Evolutionary conservation across 2,797 vertebrate genomes (phyloP), one percentile per base, ranked within the genome.

Genomic region (Poeciliopsis gracilis): DNA sequence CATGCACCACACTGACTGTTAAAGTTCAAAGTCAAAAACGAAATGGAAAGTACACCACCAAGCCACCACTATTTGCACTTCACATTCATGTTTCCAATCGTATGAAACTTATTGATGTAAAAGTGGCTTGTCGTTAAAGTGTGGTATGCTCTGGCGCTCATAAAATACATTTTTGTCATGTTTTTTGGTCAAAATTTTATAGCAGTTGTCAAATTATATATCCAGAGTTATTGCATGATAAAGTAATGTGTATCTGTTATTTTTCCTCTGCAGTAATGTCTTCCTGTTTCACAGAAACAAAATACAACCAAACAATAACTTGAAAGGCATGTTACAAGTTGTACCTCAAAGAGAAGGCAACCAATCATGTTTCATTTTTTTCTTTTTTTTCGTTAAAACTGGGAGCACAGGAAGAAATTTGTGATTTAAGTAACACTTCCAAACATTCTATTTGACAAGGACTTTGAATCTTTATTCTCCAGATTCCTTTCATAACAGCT

Each of bases 1-100:
- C 70, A 86, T 77, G 82, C 84, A 82, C 38, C 73, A 76, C 38
- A 86, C 59, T 82, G 36, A 8, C 59, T 61, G 77, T 57, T 67
- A 38, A 72, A 87, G 61, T 76, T 78, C 25, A 51, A 51, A 79
- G 79, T 81, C 33, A 79, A 36, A 84, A 51, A 79, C 77, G 73
- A 72, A 28, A 46, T 67, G 16, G 53, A 82, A 82, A 88, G 78
- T 30, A 30, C 28, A 63, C 61, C 67, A 86, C 72, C 46, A 89
- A 83, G 79, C 61, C 8, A 0, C 49, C 49, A 53, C 49, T 10
- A 53, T 25, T 55, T 55, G 15, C 51, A 53, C 51, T 53, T 53
- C 25, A 55, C 53, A n/a, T 55, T 55, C 53, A n/a, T 55, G 49
- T 51, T 51, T 51, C 49, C 49, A 25, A 23, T 23, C 23, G 20